Evolutionary conservation across 2,797 vertebrate genomes (phyloP).

Genomic region (Remorina albescens): DNA sequence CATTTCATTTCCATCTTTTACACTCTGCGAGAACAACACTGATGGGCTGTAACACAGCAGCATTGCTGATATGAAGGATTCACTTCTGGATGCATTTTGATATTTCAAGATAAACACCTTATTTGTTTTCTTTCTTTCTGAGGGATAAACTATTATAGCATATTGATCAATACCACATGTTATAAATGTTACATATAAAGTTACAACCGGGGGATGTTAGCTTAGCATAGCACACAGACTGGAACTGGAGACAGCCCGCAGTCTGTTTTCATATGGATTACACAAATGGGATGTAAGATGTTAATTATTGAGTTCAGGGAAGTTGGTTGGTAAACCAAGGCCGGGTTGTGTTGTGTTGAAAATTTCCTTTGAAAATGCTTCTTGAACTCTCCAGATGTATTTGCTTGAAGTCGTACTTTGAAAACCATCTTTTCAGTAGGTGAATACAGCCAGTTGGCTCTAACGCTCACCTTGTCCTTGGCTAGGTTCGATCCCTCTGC

Average conservation of each 20-base stretch:
- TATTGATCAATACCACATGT: neutral
- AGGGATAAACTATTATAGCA: neutral
- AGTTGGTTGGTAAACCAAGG: neutral
- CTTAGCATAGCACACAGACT: neutral
- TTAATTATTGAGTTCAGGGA: constrained; percentile 8
- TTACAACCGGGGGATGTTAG: neutral
- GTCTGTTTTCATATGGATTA: neutral
- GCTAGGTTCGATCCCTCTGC: constrained; percentile 47
- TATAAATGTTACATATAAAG: constrained; percentile 2
- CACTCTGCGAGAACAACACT: constrained; percentile 31
- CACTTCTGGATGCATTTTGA: constrained; percentile 6
- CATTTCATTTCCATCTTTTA: constrained; percentile 49
- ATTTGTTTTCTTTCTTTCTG: neutral
- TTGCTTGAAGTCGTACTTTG: neutral
- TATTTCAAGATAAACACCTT: neutral
- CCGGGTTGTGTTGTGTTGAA: neutral
- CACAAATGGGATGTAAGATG: neutral
- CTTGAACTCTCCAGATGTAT: neutral
- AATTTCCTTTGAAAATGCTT: neutral
- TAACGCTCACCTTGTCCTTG: constrained; percentile 55
- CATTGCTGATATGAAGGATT: constrained; percentile 15
- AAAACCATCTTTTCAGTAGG: constrained; percentile 3
- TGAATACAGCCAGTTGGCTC: constrained; percentile 8
- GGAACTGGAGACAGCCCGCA: neutral
- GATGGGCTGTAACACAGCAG: constrained; percentile 16